phyloP scores from a whole-genome alignment of 2,797 vertebrate genomes.

The Scyliorhinus canicula region DNA sequence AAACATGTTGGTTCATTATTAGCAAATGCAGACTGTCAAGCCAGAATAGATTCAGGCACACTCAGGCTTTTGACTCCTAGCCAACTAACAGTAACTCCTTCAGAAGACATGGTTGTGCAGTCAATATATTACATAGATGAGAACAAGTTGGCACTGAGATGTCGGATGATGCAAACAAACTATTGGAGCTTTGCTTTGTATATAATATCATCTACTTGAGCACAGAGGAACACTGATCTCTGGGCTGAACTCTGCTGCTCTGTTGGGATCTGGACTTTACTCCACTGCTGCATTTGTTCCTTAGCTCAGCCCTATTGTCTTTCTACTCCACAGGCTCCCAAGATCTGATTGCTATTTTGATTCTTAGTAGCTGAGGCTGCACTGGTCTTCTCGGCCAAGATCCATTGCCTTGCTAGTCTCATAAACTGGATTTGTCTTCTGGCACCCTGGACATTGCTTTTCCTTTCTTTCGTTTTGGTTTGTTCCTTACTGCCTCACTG shows the following conservation, averaged over 20 bases:
- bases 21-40: neutral
- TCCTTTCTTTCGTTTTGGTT: neutral
- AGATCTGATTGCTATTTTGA: neutral
- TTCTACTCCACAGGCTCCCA: neutral
- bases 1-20: neutral
- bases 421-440: neutral
- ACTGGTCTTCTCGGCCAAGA: neutral
- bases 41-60: neutral
- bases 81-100: conserved; percentile 4
- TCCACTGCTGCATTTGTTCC: neutral
- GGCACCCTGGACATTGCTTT: neutral
- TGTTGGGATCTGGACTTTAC: neutral
- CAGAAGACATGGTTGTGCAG: neutral
- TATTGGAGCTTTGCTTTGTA: neutral
- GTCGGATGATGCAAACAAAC: neutral
- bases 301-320: neutral
- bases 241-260: neutral
- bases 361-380: neutral
- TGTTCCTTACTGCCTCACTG: neutral
- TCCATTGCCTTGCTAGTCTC: neutral
- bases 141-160: neutral
- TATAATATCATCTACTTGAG: neutral
- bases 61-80: neutral
- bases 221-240: neutral
- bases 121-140: neutral